These are phyloP conservation scores for Ceramica pisi DNA, from an alignment of 2,888 invertebrate species.

Conservation along the genomic window DNA sequence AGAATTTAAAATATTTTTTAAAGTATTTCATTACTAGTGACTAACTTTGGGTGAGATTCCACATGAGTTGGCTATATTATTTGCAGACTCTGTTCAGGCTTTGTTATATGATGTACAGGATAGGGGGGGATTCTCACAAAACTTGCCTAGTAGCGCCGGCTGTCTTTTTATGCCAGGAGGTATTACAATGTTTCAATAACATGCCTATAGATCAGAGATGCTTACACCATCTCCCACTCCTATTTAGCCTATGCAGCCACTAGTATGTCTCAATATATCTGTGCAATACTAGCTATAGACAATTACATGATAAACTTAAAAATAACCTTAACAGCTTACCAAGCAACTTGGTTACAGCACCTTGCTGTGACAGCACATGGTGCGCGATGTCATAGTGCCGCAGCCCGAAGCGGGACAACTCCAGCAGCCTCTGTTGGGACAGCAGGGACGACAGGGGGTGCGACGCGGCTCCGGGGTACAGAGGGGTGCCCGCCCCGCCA, in stretches of 20 bases:
- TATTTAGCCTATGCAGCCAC: neutral
- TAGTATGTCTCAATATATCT: neutral
- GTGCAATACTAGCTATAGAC: neutral
- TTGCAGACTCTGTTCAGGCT: neutral
- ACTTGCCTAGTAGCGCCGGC: neutral
- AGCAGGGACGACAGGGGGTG: slow-evolving; percentile 94
- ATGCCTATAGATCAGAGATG: neutral
- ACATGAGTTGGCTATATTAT: neutral
- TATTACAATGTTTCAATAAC: neutral
- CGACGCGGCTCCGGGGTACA: slow-evolving; percentile 87
- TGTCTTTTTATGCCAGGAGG: neutral
- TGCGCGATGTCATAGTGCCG: slow-evolving; percentile 97
- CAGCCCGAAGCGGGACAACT: slow-evolving; percentile 95
- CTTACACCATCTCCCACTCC: neutral
- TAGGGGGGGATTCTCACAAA: neutral
- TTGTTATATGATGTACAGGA: neutral
- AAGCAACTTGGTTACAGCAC: slow-evolving; percentile 97
- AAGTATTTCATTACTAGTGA: neutral
- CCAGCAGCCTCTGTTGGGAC: slow-evolving; percentile 95
- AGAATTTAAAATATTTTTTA: neutral
- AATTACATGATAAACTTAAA: slow-evolving; percentile 27
- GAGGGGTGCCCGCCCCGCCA: slow-evolving; percentile 85
- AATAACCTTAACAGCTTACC: slow-evolving; percentile 91
- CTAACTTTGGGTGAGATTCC: neutral
- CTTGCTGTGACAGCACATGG: slow-evolving; percentile 97